phyloP scores from a whole-genome alignment of 2,797 vertebrate genomes.

The Smutsia gigantea region DNA sequence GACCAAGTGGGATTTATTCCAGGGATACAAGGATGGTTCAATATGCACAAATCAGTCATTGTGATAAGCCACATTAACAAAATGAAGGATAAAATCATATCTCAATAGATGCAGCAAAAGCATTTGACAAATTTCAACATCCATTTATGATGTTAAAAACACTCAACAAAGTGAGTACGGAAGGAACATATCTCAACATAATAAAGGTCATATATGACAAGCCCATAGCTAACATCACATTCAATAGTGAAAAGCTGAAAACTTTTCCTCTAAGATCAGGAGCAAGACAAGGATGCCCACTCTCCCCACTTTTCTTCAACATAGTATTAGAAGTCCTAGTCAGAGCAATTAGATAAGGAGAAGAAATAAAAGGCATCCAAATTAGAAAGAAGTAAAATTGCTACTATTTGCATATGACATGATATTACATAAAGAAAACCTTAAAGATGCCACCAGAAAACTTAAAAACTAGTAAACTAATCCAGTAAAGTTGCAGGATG shows the following conservation, averaged over 20 bases:
- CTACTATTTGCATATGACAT: neutral
- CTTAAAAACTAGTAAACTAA: neutral
- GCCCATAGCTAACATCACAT: neutral
- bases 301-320: neutral
- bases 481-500: neutral
- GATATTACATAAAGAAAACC: neutral
- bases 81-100: neutral
- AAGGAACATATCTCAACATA: neutral
- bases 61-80: neutral
- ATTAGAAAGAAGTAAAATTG: neutral
- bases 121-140: neutral
- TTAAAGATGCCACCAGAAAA: neutral
- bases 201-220: neutral
- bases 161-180: neutral
- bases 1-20: too few relatives aligned
- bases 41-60: neutral
- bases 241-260: neutral
- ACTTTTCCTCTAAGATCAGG: neutral
- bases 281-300: neutral
- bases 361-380: neutral
- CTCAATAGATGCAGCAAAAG: neutral
- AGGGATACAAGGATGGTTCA: too few relatives aligned
- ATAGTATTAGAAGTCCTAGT: neutral
- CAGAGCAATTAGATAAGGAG: neutral
- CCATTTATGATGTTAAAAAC: neutral